These are phyloP conservation scores for Ladona fulva DNA, from an alignment of 1,140 invertebrate species.

Conservation along the genomic window DNA sequence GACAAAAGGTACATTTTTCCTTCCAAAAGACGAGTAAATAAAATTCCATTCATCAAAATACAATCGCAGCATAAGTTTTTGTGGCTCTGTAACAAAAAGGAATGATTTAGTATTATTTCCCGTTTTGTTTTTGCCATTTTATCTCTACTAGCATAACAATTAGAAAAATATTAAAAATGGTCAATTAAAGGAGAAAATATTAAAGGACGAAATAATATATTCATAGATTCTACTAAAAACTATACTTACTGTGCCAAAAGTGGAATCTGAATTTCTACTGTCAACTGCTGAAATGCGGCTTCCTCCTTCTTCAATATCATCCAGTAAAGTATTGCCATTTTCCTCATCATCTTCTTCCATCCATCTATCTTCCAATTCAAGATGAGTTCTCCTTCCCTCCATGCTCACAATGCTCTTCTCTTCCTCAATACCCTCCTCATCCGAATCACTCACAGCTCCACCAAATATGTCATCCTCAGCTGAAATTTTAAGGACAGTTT, in stretches of 20 bases:
- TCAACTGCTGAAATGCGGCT: background rate
- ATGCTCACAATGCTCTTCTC: background rate
- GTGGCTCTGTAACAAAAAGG: too few species aligned
- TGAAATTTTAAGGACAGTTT: conserved; percentile 29
- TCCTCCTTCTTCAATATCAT: background rate
- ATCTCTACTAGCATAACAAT: too few species aligned
- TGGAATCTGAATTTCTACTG: background rate
- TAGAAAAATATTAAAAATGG: too few species aligned
- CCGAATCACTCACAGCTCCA: conserved; percentile 39
- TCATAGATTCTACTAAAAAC: background rate
- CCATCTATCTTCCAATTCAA: background rate
- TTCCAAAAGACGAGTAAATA: too few species aligned
- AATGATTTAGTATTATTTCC: too few species aligned
- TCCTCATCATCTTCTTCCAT: background rate
- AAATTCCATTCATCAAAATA: too few species aligned
- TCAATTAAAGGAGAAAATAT: too few species aligned
- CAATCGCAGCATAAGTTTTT: too few species aligned
- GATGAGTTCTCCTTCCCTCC: background rate
- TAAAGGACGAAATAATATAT: too few species aligned
- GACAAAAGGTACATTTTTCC: too few species aligned
- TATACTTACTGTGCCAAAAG: background rate
- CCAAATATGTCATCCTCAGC: conserved; percentile 82
- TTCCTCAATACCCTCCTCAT: conserved; percentile 29
- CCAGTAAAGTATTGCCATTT: background rate
- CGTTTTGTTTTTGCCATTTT: too few species aligned